These are phyloP conservation scores for Oconnorella tubifera DNA, from an alignment of 2,888 invertebrate genomes.

Conservation along the genomic window DNA sequence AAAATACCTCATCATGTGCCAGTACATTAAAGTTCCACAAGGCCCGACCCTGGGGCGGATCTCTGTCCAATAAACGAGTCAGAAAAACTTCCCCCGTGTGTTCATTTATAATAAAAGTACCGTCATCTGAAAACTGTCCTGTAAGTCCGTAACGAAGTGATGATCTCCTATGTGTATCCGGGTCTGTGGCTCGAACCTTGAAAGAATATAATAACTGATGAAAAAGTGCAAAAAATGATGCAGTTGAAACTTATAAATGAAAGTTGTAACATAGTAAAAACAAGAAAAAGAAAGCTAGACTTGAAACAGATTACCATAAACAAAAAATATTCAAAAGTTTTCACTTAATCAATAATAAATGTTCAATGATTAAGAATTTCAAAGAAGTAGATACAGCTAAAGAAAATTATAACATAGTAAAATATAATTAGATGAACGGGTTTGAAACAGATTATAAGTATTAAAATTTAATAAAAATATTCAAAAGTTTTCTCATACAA, in stretches of 20 bases:
- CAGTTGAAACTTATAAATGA: neutral
- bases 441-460: no score
- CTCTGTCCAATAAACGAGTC: constrained; percentile 80
- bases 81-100: constrained; percentile 94
- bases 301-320: constrained; percentile 6
- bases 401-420: no score
- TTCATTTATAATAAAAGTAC: constrained; percentile 55
- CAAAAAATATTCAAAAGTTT: no score
- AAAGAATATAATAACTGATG: no score
- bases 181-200: constrained; percentile 93
- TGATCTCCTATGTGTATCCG: constrained; percentile 89
- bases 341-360: no score
- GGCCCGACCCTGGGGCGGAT: constrained; percentile 33
- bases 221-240: neutral
- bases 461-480: no score
- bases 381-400: no score
- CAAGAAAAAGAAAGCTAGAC: neutral
- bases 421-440: no score
- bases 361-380: no score
- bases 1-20: constrained; percentile 48
- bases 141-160: constrained; percentile 75
- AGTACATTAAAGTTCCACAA: constrained; percentile 46
- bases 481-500: no score
- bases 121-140: constrained; percentile 37
- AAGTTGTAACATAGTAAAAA: neutral